A percentile compares a stretch with the other conserved stretches of the same genome.
phyloP scores from a whole-genome alignment of 2,797 vertebrate species.

The Lagodon rhomboides region DNA sequence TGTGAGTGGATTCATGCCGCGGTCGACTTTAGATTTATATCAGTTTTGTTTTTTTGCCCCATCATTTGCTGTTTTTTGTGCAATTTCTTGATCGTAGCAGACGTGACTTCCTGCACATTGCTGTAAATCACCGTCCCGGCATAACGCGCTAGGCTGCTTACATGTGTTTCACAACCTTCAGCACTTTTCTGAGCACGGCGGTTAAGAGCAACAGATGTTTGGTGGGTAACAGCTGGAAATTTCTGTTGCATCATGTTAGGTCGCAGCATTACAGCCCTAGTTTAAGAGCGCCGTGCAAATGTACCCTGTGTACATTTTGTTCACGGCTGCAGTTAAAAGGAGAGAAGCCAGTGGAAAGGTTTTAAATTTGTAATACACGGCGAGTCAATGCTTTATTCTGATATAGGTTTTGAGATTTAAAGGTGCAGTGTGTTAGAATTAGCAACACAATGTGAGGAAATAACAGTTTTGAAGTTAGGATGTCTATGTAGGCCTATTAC shows the following conservation, averaged over 20 bases:
- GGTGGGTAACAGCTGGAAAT: constrained; percentile 44
- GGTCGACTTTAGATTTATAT: not conserved
- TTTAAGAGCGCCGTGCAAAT: constrained; percentile 6
- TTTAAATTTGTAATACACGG: not conserved
- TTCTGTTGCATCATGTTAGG: constrained; percentile 23
- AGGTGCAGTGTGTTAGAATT: not conserved
- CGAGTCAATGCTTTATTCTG: not conserved
- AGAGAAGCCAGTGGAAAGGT: too few relatives aligned
- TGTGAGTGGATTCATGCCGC: constrained; percentile 29
- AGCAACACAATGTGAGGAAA: too few relatives aligned
- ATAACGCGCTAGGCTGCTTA: not conserved
- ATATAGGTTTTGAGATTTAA: not conserved
- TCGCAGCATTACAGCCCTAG: constrained; percentile 23
- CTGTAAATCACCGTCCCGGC: not conserved
- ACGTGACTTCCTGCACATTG: not conserved
- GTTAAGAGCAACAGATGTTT: constrained; percentile 57
- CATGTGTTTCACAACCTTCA: constrained; percentile 2
- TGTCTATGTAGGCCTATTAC: too few relatives aligned
- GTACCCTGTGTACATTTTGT: not conserved
- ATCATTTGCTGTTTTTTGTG: not conserved
- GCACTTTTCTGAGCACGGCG: not conserved
- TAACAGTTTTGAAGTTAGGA: too few relatives aligned
- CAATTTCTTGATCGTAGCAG: not conserved
- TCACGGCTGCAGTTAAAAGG: too few relatives aligned
- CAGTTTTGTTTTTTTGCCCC: not conserved